These are phyloP conservation scores for Eolophus roseicapilla DNA, from an alignment of 2,113 vertebrate genomes.

Conservation along the genomic window DNA sequence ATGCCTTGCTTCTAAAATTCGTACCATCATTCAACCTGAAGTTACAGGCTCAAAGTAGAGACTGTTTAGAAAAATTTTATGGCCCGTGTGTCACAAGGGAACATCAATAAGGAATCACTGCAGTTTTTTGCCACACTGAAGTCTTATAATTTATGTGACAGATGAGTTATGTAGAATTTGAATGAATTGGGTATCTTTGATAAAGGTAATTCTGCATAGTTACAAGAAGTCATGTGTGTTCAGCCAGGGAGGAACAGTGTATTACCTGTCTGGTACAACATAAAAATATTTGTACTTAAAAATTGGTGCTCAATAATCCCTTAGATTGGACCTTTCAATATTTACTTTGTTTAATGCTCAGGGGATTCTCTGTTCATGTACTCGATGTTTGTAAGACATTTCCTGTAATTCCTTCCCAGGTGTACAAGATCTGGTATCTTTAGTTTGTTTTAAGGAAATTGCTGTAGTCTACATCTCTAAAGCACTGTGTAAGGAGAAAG, in stretches of 20 bases:
- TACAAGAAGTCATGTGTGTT: not conserved
- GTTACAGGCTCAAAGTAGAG: not conserved
- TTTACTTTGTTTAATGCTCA: not conserved
- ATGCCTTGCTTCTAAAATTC: not conserved
- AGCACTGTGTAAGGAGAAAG: not conserved
- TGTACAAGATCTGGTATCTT: not conserved
- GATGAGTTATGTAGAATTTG: not conserved
- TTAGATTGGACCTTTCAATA: not conserved
- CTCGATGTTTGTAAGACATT: not conserved
- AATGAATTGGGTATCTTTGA: not conserved
- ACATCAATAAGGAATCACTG: not conserved
- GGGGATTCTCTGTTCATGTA: not conserved
- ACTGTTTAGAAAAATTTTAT: not conserved
- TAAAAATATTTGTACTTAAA: not conserved
- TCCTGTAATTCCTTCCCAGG: not conserved
- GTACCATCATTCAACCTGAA: not conserved
- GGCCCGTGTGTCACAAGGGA: not conserved
- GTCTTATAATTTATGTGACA: not conserved
- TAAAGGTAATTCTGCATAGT: not conserved
- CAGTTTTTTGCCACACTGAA: not conserved
- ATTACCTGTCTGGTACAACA: not conserved
- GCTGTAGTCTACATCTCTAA: not conserved
- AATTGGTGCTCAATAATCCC: not conserved
- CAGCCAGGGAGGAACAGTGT: not conserved
- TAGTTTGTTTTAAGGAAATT: not conserved